Evolutionary conservation across 2,888 invertebrate species (phyloP).

Genomic region (Choristoneura rosaceana): DNA sequence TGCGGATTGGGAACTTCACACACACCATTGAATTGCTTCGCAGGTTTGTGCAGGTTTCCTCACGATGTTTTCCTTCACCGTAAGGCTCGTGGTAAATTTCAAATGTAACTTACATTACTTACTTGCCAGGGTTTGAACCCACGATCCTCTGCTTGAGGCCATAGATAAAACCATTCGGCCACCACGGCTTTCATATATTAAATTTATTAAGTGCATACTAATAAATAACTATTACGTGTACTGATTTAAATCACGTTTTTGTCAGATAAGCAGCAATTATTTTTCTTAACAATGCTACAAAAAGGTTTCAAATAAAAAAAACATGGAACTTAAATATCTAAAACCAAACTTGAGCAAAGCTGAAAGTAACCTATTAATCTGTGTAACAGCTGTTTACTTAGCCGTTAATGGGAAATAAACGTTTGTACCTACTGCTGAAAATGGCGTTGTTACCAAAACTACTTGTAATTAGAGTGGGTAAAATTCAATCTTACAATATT

Average conservation of each 20-base stretch:
- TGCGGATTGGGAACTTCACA: no score
- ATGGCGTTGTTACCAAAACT: constrained; percentile 23
- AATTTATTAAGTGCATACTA: background rate
- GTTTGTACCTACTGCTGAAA: constrained; percentile 18
- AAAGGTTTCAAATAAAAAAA: background rate
- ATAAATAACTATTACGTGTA: background rate
- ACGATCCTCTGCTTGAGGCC: no score
- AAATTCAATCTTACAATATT: constrained; percentile 28
- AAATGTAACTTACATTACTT: no score
- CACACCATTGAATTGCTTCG: no score
- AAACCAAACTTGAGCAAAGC: constrained; percentile 1
- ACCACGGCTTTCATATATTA: no score
- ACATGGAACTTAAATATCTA: background rate
- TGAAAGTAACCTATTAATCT: background rate
- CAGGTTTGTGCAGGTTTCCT: no score
- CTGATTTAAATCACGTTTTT: background rate
- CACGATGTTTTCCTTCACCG: no score
- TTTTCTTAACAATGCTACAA: background rate
- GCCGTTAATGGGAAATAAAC: constrained; percentile 16
- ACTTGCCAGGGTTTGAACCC: no score
- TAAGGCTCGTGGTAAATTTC: no score
- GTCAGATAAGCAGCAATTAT: background rate
- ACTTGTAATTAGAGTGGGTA: constrained; percentile 10
- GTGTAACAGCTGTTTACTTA: constrained; percentile 14
- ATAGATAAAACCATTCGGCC: background rate